Percentiles rank a stretch among this genome's conserved stretches.
phyloP scores from a whole-genome alignment of 1,140 invertebrate species.

The Drosophila erecta region DNA sequence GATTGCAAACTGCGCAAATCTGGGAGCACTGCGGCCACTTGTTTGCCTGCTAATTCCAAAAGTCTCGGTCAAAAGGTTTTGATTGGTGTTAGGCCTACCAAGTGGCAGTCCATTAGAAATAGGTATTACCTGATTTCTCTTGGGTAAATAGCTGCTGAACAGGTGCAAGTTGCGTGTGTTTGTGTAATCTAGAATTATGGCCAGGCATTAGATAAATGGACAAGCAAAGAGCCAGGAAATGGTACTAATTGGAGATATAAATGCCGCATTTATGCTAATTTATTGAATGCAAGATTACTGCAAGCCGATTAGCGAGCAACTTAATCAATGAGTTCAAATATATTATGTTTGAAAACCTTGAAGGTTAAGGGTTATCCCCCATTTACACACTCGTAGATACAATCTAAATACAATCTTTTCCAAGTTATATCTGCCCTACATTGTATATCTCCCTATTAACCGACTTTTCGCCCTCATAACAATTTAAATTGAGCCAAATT shows the following conservation, averaged over 20 bases:
- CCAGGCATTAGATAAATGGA: constrained; percentile 16
- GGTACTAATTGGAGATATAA: constrained; percentile 14
- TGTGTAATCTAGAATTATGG: constrained; percentile 34
- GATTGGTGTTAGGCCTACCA: constrained; percentile 46
- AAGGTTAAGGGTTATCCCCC: too few relatives aligned
- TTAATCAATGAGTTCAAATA: too few relatives aligned
- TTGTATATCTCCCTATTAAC: constrained; percentile 30
- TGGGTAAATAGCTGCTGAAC: constrained; percentile 14
- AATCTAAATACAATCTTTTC: too few relatives aligned
- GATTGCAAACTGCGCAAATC: constrained; percentile 49
- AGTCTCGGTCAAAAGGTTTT: constrained; percentile 54
- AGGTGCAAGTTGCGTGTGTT: constrained; percentile 21
- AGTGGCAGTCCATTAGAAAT: constrained; percentile 32
- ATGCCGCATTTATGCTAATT: neutral
- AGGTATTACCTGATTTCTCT: constrained; percentile 30
- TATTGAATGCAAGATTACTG: neutral
- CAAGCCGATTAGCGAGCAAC: too few relatives aligned
- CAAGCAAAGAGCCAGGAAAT: constrained; percentile 4
- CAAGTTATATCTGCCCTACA: constrained; percentile 29
- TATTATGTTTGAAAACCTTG: too few relatives aligned
- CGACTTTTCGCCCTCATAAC: constrained; percentile 17
- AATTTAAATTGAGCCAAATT: constrained; percentile 48
- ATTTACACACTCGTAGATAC: constrained; percentile 21
- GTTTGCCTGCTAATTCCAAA: constrained; percentile 57
- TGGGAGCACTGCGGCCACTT: constrained; percentile 35